phyloP scores from a whole-genome alignment of 2,797 vertebrate species.

The Phylloscopus collybita region DNA sequence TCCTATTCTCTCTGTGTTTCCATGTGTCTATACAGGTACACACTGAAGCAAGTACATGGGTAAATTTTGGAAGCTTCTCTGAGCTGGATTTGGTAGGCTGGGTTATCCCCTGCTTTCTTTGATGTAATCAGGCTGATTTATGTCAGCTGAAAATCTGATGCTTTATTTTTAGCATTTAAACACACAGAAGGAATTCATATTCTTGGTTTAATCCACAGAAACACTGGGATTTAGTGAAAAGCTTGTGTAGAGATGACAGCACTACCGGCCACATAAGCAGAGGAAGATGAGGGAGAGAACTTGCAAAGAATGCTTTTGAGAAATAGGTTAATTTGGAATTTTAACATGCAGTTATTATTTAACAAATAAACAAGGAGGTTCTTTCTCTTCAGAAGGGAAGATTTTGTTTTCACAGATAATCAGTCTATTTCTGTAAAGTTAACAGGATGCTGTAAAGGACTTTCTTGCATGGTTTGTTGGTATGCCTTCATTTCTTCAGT shows the following conservation, averaged over 20 bases:
- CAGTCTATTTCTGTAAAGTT: background rate
- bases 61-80: background rate
- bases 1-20: background rate
- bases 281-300: background rate
- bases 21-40: too few relatives aligned
- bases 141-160: background rate
- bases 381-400: background rate
- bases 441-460: background rate
- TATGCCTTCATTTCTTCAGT: background rate
- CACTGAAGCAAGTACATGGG: background rate
- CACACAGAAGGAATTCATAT: background rate
- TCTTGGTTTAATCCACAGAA: background rate
- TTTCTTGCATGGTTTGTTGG: background rate
- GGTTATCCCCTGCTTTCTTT: background rate
- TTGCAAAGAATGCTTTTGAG: background rate
- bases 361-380: background rate
- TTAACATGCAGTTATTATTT: background rate
- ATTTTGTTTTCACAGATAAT: background rate
- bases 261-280: background rate
- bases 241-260: background rate
- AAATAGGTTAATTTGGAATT: background rate
- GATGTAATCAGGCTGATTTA: background rate
- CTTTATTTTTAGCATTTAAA: slow-evolving; percentile 13
- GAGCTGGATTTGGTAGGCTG: background rate
- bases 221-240: background rate